Evolutionary conservation across 1,140 invertebrate species (phyloP).

Genomic region (Littorina saxatilis): DNA sequence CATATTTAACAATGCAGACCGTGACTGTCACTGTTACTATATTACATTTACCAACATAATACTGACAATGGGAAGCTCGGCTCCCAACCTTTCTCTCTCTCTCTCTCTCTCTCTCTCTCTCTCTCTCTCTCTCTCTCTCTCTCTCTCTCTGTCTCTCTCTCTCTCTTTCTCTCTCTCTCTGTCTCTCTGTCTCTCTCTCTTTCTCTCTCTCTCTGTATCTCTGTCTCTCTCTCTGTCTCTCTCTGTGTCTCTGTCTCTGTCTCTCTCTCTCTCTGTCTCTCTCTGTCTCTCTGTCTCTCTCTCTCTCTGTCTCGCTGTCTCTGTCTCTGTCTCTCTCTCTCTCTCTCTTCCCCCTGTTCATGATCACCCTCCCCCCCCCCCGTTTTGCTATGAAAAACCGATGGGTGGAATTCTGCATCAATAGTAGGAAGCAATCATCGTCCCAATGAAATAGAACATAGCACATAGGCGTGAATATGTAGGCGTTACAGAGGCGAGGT

Average conservation of each 20-base stretch:
- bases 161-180: not conserved
- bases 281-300: not conserved
- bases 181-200: not conserved
- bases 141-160: slow-evolving; percentile 16
- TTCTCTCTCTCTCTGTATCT: not conserved
- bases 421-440: too few relatives aligned
- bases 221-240: not conserved
- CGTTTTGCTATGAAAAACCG: too few relatives aligned
- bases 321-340: not conserved
- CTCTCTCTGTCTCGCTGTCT: not conserved
- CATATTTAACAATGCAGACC: too few relatives aligned
- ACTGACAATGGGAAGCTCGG: too few relatives aligned
- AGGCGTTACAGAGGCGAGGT: too few relatives aligned
- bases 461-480: too few relatives aligned
- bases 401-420: too few relatives aligned
- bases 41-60: too few relatives aligned
- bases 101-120: not conserved
- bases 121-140: not conserved
- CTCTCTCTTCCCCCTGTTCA: not conserved
- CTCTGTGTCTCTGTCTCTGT: not conserved
- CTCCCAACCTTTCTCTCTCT: slow-evolving; percentile 5
- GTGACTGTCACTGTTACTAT: too few relatives aligned
- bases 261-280: not conserved
- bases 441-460: too few relatives aligned
- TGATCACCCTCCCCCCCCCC: too few relatives aligned